phyloP scores from a whole-genome alignment of 2,888 invertebrate genomes.

The Pharmacophagus antenor region DNA sequence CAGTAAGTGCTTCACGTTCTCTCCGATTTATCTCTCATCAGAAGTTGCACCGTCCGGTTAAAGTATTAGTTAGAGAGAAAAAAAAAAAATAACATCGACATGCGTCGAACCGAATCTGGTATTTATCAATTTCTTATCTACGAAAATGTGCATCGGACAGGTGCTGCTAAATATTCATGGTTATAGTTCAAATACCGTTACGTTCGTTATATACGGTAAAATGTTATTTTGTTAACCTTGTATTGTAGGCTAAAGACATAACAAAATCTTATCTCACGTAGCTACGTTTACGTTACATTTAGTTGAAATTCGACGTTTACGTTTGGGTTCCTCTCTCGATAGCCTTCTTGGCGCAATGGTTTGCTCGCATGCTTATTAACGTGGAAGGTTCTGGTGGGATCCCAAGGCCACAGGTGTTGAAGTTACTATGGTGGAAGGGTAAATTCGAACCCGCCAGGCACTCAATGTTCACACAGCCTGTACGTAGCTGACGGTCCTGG shows the following conservation, averaged over 20 bases:
- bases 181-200: constrained; percentile 17
- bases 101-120: constrained; percentile 12
- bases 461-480: too few relatives aligned
- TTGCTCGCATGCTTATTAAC: too few relatives aligned
- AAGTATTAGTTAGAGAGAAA: too few relatives aligned
- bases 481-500: too few relatives aligned
- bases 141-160: constrained; percentile 6
- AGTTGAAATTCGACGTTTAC: background rate
- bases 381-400: too few relatives aligned
- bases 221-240: background rate
- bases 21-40: background rate
- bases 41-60: background rate
- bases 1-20: too few relatives aligned
- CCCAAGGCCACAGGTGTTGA: too few relatives aligned
- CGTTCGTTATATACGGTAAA: background rate
- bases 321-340: too few relatives aligned
- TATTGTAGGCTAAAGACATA: background rate
- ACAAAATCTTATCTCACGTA: background rate
- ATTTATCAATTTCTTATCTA: constrained; percentile 25
- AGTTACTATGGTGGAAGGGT: too few relatives aligned
- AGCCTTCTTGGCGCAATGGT: too few relatives aligned
- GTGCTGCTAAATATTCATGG: constrained; percentile 6
- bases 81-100: constrained; percentile 4
- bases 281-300: too few relatives aligned
- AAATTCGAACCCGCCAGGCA: too few relatives aligned